phyloP scores from a whole-genome alignment of 2,797 vertebrate species.

The Micrastur ruficollis region DNA sequence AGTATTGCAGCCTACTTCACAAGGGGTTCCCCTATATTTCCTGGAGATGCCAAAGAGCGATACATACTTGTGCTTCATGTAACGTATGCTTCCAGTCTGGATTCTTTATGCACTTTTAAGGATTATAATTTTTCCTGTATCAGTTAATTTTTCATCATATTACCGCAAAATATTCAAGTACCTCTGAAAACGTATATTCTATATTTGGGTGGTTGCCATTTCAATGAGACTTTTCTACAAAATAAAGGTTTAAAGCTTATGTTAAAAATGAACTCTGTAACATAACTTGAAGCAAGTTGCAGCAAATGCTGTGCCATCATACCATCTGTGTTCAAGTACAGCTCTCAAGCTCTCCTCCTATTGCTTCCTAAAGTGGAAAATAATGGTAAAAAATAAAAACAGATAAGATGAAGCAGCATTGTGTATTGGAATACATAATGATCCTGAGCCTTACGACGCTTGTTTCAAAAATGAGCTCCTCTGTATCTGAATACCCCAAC shows the following conservation, averaged over 20 bases:
- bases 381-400: conserved; percentile 58
- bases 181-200: not conserved
- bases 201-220: conserved; percentile 57
- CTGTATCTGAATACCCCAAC: not conserved
- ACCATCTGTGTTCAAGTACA: conserved; percentile 63
- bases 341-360: conserved; percentile 35
- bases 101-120: not conserved
- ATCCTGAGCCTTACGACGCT: not conserved
- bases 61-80: not conserved
- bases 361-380: conserved; percentile 59
- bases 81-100: not conserved
- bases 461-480: not conserved
- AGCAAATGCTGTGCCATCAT: conserved; percentile 58
- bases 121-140: not conserved
- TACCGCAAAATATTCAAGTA: not conserved
- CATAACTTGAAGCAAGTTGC: conserved; percentile 57
- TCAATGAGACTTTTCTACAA: conserved; percentile 37
- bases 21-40: not conserved
- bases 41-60: not conserved
- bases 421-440: not conserved
- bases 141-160: not conserved
- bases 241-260: conserved; percentile 59
- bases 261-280: conserved; percentile 63
- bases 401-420: conserved; percentile 15
- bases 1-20: not conserved